Base-by-base conservation (phyloP, 2,888 invertebrate genomes). In the Cremastobaeus sp. region DNA sequence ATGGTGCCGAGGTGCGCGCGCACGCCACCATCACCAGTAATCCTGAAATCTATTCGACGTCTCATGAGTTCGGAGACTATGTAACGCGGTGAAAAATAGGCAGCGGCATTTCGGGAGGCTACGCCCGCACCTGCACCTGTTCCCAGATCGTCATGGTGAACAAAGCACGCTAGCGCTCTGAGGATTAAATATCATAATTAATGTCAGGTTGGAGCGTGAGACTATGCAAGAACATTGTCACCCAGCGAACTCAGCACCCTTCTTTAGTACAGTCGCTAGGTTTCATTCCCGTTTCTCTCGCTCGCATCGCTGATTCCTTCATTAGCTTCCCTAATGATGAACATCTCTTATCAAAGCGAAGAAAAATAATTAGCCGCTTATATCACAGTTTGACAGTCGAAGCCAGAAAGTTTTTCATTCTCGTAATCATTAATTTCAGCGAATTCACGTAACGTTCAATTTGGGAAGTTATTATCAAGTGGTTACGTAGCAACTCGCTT, bases 141-240 rank as follows among this genome's bases (percentile, higher is more conserved):
- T 81, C 78, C 69, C 78, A 75, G 75, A 71, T 66, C 71, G 62
- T 66, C 64, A 72, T 70, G 50, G 54, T 64, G 77, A 81, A 83
- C 81, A 83, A 82, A 83, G 77, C 74, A 66, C 76, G 74, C 75
- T 55, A 52, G 62, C 72, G 77, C 72, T 73, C 64, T 37, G 76
- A 70, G 83, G 82, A 85, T 84, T 83, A 83, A 84, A 83, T 84
- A 83, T 84, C 82, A 83, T 84, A 85, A 85, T 85, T 85, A 84
- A 84, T 81, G 79, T 82, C 78, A 78, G 66, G 77, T 77, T 64
- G 78, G 68, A 65, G 65, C 74, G 74, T 50, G 47, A 71, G 70
- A 54, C 74, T 75, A 48, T 73, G 71, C 70, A 75, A 77, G 78
- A 78, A 79, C 78, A 79, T 78, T 78, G 78, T 83, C 81, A 78